phyloP scores from a whole-genome alignment of 1,140 invertebrate species.

The Dendrolimus punctatus region DNA sequence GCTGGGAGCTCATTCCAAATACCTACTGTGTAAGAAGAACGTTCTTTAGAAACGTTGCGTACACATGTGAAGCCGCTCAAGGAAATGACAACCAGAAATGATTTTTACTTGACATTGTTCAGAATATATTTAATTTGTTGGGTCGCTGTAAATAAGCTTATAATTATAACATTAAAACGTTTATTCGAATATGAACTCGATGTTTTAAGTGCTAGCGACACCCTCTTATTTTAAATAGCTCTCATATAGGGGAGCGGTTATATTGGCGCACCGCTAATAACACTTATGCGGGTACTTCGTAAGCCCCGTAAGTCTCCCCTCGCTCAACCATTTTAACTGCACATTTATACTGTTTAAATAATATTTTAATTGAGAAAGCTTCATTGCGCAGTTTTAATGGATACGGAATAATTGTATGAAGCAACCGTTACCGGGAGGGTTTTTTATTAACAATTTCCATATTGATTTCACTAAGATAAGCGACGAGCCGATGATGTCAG shows the following conservation, averaged over 20 bases:
- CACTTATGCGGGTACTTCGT: constrained; percentile 51
- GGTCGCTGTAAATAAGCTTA: too few relatives aligned
- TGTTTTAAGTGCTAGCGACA: constrained; percentile 32
- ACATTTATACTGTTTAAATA: too few relatives aligned
- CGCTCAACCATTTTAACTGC: background rate
- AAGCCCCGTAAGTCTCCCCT: constrained; percentile 19
- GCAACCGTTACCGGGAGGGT: constrained; percentile 28
- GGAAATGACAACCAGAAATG: too few relatives aligned
- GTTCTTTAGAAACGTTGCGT: too few relatives aligned
- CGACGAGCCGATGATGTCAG: constrained; percentile 6
- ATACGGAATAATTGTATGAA: constrained; percentile 18
- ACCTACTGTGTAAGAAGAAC: too few relatives aligned
- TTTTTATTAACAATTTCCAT: constrained; percentile 35
- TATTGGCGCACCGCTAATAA: constrained; percentile 54
- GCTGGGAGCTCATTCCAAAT: too few relatives aligned
- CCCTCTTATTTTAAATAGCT: constrained; percentile 47
- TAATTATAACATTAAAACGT: too few relatives aligned
- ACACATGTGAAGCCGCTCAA: too few relatives aligned
- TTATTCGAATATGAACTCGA: background rate
- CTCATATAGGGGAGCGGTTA: constrained; percentile 33
- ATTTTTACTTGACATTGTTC: too few relatives aligned
- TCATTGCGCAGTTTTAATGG: too few relatives aligned
- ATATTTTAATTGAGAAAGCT: too few relatives aligned
- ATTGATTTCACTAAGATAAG: constrained; percentile 44
- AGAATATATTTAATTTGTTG: too few relatives aligned